A percentile compares a stretch with the other conserved stretches of the same genome.
Conservation (phyloP, 2,888 invertebrate genomes). For the Heliconius erato region DNA sequence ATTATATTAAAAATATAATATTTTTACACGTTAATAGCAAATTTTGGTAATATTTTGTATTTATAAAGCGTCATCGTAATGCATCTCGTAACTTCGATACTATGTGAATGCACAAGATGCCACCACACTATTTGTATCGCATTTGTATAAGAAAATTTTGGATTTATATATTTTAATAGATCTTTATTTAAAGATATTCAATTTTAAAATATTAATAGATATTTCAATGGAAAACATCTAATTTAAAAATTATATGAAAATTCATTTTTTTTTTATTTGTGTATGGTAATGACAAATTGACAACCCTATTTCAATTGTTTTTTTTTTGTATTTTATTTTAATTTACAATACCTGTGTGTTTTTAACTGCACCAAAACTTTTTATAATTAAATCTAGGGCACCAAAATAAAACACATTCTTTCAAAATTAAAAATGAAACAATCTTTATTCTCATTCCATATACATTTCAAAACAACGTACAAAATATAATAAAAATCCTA, state of each 20-base stretch:
- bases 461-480: not conserved
- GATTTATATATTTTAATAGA: not conserved
- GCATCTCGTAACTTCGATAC: not conserved
- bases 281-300: too few species aligned
- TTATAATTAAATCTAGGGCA: not conserved
- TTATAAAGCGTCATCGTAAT: not conserved
- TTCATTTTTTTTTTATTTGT: too few species aligned
- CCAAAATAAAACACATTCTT: not conserved
- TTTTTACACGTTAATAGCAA: not conserved
- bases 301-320: too few species aligned
- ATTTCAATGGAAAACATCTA: not conserved
- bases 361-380: not conserved
- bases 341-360: too few species aligned
- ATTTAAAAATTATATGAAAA: too few species aligned
- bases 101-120: not conserved
- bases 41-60: not conserved
- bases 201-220: not conserved
- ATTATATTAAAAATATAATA: not conserved
- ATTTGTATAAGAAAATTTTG: not conserved
- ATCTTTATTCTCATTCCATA: slow-evolving; percentile 16
- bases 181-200: not conserved
- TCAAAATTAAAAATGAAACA: not conserved
- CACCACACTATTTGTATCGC: not conserved
- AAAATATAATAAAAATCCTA: slow-evolving; percentile 4
- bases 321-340: too few species aligned